These are phyloP conservation scores for Cygnus olor DNA, from an alignment of 2,797 vertebrate species.

Conservation along the genomic window DNA sequence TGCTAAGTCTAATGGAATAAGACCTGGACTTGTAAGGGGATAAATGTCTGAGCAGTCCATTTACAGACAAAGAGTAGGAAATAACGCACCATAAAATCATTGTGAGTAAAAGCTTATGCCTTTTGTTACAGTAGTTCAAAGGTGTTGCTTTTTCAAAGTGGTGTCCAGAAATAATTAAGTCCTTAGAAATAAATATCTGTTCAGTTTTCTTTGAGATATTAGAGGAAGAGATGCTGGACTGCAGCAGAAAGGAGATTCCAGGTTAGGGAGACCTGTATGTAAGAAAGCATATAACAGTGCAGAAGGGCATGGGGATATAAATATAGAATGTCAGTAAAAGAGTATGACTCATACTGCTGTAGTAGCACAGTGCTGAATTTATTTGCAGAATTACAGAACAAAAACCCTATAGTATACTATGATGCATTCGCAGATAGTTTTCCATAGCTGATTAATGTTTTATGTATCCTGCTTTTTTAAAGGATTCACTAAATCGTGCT, in stretches of 20 bases:
- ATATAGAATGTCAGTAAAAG: slow-evolving; percentile 62
- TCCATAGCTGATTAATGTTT: slow-evolving; percentile 57
- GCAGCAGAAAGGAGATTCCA: slow-evolving; percentile 9
- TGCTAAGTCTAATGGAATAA: neutral
- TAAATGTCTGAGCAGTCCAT: neutral
- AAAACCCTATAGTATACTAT: slow-evolving; percentile 50
- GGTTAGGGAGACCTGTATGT: slow-evolving; percentile 2
- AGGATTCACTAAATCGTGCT: slow-evolving; percentile 13
- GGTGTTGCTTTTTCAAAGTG: neutral
- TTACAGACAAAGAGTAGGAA: neutral
- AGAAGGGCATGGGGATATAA: slow-evolving; percentile 55
- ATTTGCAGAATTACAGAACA: slow-evolving; percentile 62
- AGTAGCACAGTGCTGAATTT: slow-evolving; percentile 63
- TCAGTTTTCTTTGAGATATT: neutral
- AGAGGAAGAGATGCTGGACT: neutral
- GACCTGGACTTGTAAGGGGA: neutral
- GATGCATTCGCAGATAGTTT: slow-evolving; percentile 48
- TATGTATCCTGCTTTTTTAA: slow-evolving; percentile 41
- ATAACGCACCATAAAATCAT: neutral
- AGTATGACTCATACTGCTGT: slow-evolving; percentile 67
- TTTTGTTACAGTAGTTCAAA: neutral
- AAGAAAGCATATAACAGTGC: slow-evolving; percentile 3
- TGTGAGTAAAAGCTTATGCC: neutral
- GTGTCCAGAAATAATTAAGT: neutral
- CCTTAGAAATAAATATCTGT: neutral